A percentile compares a stretch with the other conserved stretches of the same genome.
Evolutionary conservation across 2,113 vertebrate species (phyloP).

Genomic region (human): DNA sequence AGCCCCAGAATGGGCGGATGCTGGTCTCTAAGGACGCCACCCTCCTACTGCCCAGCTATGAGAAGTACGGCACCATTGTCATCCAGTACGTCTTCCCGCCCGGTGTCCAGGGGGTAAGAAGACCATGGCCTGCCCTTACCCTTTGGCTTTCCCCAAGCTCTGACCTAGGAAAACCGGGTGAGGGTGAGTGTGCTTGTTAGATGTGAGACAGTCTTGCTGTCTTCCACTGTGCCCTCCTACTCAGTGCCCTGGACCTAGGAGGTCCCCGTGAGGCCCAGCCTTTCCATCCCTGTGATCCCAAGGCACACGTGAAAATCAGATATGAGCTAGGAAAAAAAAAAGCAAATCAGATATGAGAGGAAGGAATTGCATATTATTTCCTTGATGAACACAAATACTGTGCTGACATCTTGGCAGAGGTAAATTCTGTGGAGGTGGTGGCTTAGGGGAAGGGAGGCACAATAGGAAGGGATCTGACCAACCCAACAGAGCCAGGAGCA

Average conservation of each 20-base stretch:
- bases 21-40: constrained; percentile 92
- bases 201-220: neutral
- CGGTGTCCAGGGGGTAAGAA: constrained; percentile 85
- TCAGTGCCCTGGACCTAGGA: neutral
- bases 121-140: neutral
- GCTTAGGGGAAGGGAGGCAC: neutral
- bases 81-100: constrained; percentile 97
- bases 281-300: neutral
- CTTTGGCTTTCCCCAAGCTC: neutral
- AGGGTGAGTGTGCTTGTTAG: neutral
- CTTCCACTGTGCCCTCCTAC: neutral
- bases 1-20: constrained; percentile 95
- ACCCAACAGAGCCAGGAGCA: neutral
- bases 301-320: neutral
- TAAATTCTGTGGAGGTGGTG: neutral
- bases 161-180: neutral
- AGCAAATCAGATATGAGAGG: neutral
- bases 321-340: neutral
- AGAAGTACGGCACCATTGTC: constrained; percentile 95
- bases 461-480: neutral
- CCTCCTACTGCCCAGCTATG: constrained; percentile 93
- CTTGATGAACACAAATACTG: neutral
- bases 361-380: neutral
- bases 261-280: neutral
- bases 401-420: neutral